phyloP scores from a whole-genome alignment of 2,797 vertebrate genomes.

The Merluccius polli region DNA sequence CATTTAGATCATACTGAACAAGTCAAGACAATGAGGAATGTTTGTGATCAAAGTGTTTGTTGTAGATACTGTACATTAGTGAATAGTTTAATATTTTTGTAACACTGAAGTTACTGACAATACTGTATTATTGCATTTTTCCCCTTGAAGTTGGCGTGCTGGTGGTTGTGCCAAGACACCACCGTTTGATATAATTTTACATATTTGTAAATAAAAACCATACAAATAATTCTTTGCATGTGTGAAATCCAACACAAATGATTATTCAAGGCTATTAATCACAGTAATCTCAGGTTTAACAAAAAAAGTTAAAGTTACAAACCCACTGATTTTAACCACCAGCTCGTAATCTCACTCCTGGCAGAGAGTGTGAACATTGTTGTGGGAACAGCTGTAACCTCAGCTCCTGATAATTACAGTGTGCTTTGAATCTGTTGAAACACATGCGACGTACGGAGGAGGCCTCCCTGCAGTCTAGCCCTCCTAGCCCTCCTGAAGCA shows the following conservation, averaged over 20 bases:
- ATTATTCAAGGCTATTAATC: background rate
- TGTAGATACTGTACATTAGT: conserved; percentile 79
- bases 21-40: conserved; percentile 48
- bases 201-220: conserved; percentile 68
- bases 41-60: conserved; percentile 48
- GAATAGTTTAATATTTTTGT: conserved; percentile 75
- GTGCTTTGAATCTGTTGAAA: conserved; percentile 29
- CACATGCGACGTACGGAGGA: conserved; percentile 24
- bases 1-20: conserved; percentile 53
- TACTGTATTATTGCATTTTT: conserved; percentile 39
- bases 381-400: conserved; percentile 30
- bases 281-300: background rate
- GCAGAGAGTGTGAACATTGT: conserved; percentile 5
- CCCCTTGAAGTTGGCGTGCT: conserved; percentile 42
- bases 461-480: background rate
- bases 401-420: conserved; percentile 25
- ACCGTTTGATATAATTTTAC: conserved; percentile 32
- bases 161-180: conserved; percentile 39
- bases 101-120: conserved; percentile 60
- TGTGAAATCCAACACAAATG: background rate
- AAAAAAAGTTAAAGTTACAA: background rate
- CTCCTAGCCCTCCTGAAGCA: background rate
- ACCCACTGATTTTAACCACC: background rate
- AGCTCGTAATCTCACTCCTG: background rate
- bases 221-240: background rate